Evolutionary conservation across 1,140 invertebrate species (phyloP), one percentile per base, ranked within the genome.

Genomic region (Heliconius hewitsoni): DNA sequence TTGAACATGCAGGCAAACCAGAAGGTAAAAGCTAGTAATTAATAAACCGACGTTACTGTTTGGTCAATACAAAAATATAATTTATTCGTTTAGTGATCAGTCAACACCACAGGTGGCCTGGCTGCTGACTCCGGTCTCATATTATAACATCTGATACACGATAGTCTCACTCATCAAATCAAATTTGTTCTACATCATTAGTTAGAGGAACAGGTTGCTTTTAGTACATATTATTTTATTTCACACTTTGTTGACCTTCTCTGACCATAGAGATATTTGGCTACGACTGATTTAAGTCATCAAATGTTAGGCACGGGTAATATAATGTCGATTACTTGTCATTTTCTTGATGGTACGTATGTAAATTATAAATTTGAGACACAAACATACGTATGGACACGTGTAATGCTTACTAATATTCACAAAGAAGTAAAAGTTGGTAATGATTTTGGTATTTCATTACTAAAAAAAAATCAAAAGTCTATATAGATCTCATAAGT

Each of bases 181-280:
- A 37, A 55, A 77, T 77, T 77, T 16, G 76, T 77, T 77, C 76
- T 77, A 77, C 76, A 52, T 71, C 76, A 77, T 77, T 77, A 77
- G 66, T 37, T 42, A 72, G 76, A 77, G 46, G 74, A 76, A 52
- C 76, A 52, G 76, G 76, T 77, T 77, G 30, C 18, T n/a, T 9
- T 57, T 34, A 77, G 42, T 37, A 76, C 16, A 30, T 30, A 52
- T 74, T 76, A 71, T 76, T 60, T 76, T 76, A 76, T 76, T 76
- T 76, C 74, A 76, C 74, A 76, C 74, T 71, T 76, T 55, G 76
- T 77, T 77, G 46, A 77, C 76, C 76, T 77, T 34, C 60, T 34
- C 16, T 55, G 27, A 77, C 42, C 46, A 71, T 77, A 55, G 71
- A 77, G 23, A 71, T 73, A 52, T 77, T 77, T 77, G 76, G 76